Conservation (phyloP, 2,888 invertebrate genomes). For the Baronia brevicornis region DNA sequence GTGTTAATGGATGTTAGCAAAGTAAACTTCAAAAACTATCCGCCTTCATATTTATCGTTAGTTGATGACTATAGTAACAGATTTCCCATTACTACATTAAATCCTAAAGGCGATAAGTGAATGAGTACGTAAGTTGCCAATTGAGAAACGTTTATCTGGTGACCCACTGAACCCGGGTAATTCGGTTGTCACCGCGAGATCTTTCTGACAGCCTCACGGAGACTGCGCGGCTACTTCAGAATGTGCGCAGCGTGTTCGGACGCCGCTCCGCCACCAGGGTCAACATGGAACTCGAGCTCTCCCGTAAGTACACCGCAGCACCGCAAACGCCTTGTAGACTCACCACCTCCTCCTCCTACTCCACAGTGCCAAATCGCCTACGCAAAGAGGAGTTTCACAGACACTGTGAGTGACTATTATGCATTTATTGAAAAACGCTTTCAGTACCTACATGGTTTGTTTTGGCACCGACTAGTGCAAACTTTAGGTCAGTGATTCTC, state of each 20-base stretch:
- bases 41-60: too few relatives aligned
- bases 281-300: slow-evolving; percentile 91
- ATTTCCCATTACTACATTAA: too few relatives aligned
- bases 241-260: slow-evolving; percentile 93
- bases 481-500: too few relatives aligned
- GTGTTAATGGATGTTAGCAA: too few relatives aligned
- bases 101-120: too few relatives aligned
- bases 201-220: slow-evolving; percentile 91
- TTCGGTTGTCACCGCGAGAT: slow-evolving; percentile 41
- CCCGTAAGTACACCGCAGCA: slow-evolving; percentile 84
- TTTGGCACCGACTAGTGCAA: neutral
- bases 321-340: slow-evolving; percentile 35
- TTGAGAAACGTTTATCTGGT: slow-evolving; percentile 22
- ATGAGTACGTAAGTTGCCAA: too few relatives aligned
- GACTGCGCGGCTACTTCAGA: slow-evolving; percentile 96
- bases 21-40: too few relatives aligned
- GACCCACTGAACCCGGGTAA: slow-evolving; percentile 45
- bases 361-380: slow-evolving; percentile 19
- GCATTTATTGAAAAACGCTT: neutral
- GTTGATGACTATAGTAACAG: too few relatives aligned
- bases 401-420: slow-evolving; percentile 2
- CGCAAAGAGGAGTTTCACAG: slow-evolving; percentile 3
- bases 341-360: slow-evolving; percentile 30
- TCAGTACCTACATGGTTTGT: slow-evolving; percentile 4
- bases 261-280: slow-evolving; percentile 86